A percentile compares a stretch with the other conserved stretches of the same genome.
phyloP scores from a whole-genome alignment of 2,797 vertebrate genomes.

The Heliangelus exortis region DNA sequence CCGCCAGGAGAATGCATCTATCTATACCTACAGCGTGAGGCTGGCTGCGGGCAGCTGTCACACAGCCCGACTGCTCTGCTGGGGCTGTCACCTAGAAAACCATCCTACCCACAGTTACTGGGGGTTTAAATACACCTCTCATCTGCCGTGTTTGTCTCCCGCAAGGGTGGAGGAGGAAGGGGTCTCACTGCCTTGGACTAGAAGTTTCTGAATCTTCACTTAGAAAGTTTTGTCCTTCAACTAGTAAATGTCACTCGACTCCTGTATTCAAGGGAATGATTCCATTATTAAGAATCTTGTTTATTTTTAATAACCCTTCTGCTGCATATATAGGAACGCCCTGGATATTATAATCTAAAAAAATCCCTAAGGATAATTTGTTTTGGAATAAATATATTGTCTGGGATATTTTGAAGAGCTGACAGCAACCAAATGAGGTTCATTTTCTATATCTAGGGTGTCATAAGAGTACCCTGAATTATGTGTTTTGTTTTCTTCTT shows the following conservation, averaged over 20 bases:
- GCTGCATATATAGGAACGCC: slow-evolving; percentile 16
- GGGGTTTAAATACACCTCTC: not conserved
- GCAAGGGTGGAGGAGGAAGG: not conserved
- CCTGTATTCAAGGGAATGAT: not conserved
- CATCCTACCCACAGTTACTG: not conserved
- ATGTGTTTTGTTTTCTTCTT: not conserved
- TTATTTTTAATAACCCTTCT: slow-evolving; percentile 54
- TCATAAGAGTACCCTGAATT: not conserved
- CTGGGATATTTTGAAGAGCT: slow-evolving; percentile 20
- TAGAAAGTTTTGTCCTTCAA: slow-evolving; percentile 9
- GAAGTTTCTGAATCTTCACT: not conserved
- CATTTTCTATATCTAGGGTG: not conserved
- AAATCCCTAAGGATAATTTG: not conserved
- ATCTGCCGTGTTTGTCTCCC: not conserved
- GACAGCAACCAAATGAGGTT: not conserved
- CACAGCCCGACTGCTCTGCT: not conserved
- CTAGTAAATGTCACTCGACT: not conserved
- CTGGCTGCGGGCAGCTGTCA: slow-evolving; percentile 52
- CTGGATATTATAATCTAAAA: slow-evolving; percentile 36
- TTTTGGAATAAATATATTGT: slow-evolving; percentile 21
- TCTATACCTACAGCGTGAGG: slow-evolving; percentile 7
- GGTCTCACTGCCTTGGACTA: not conserved
- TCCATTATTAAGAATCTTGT: slow-evolving; percentile 16
- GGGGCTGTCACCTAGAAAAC: slow-evolving; percentile 17
- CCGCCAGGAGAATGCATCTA: slow-evolving; percentile 33